Base-by-base conservation (phyloP, 2,888 invertebrate species). In the Adineta ricciae region DNA sequence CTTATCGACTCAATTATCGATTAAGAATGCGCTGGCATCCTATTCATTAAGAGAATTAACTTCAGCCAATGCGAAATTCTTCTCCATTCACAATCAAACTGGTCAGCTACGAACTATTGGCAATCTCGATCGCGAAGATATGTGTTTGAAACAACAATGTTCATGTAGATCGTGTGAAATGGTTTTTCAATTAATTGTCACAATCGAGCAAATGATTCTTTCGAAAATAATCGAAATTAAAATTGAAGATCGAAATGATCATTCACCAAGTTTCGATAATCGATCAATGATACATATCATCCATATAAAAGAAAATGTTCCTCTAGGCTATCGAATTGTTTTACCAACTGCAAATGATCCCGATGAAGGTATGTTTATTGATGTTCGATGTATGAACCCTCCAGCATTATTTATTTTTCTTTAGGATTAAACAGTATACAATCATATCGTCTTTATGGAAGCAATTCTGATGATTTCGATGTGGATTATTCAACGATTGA, bases 211-310 rank as follows among this genome's bases (percentile, higher is more conserved):
- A n/a, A 38, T 9, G 14, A 78, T n/a, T 78, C 24, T 78, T 78
- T 78, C 38, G 11, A 41, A 78, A 41, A 78, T 41, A 41, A 78
- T 78, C 21, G 41, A 78, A 78, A 78, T 78, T 78, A 38, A 41
- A 41, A 78, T 78, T 78, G 14, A 41, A 38, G 78, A 78, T 41
- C 41, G 24, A 78, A 78, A 78, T 78, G 78, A 78, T 78, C 78
- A 78, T 78, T 41, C 78, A 41, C 78, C 78, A 24, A 41, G 3
- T 41, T 78, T 78, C 24, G 41, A 78, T 41, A 41, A 41, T 41
- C n/a, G 41, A 78, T 41, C 78, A 24, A 56, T 56, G n/a, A 27
- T 27, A 56, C 32, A 64, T 64, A 64, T 36, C 27, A 41, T 78
- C 14, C 11, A 78, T 11, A 78, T 78, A 4, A 41, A 41, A 41